Percentiles rank a stretch among this genome's conserved stretches.
Evolutionary conservation across 2,113 vertebrate species (phyloP).

Genomic region (Macaca fascicularis): T2T-MFA8v1.1 NC_088380.1:81884001-81884500

Average conservation of each 20-base stretch:
- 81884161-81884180: neutral
- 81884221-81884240: neutral
- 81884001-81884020: neutral
- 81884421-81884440: neutral
- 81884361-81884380: neutral
- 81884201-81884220: neutral
- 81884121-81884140: neutral
- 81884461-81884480: neutral
- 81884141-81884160: neutral
- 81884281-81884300: conserved; percentile 7
- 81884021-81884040: neutral
- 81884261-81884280: neutral
- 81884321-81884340: neutral
- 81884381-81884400: neutral
- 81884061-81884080: neutral
- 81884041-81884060: neutral
- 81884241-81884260: neutral
- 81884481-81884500: neutral
- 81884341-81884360: neutral
- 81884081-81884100: neutral
- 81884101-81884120: neutral
- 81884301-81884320: neutral
- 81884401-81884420: neutral
- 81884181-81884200: neutral
- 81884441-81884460: neutral